Conservation (phyloP, 1,140 invertebrate species). For the Delia radicum region DNA sequence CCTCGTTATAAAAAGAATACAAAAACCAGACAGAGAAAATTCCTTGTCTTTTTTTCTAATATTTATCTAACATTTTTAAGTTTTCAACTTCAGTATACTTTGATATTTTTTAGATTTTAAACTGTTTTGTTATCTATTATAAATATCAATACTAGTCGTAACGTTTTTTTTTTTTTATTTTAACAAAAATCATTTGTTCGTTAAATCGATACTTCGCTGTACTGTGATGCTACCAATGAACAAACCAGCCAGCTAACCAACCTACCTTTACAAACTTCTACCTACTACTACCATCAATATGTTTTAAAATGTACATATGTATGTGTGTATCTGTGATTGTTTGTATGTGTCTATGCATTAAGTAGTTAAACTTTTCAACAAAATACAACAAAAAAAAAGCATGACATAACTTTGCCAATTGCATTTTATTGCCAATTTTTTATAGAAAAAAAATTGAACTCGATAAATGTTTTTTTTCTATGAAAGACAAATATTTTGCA, state of each 20-base stretch:
- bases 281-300: not conserved
- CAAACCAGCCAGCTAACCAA: no score
- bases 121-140: no score
- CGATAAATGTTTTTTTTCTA: constrained; percentile 10
- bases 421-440: constrained; percentile 19
- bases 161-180: no score
- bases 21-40: no score
- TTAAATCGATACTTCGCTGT: no score
- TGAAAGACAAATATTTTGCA: constrained; percentile 12
- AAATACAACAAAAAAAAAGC: not conserved
- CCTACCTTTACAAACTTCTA: not conserved
- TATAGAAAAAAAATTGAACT: not conserved
- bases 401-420: constrained; percentile 21
- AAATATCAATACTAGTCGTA: no score
- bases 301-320: not conserved
- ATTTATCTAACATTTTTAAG: no score
- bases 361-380: not conserved
- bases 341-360: not conserved
- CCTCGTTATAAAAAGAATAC: no score
- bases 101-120: no score
- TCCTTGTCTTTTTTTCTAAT: no score
- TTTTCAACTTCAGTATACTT: no score
- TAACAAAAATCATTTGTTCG: no score
- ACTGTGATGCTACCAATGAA: not conserved
- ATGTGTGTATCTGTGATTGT: not conserved